Base-by-base conservation (phyloP, 2,113 vertebrate species). In the Chlorodrepanis virens region DNA sequence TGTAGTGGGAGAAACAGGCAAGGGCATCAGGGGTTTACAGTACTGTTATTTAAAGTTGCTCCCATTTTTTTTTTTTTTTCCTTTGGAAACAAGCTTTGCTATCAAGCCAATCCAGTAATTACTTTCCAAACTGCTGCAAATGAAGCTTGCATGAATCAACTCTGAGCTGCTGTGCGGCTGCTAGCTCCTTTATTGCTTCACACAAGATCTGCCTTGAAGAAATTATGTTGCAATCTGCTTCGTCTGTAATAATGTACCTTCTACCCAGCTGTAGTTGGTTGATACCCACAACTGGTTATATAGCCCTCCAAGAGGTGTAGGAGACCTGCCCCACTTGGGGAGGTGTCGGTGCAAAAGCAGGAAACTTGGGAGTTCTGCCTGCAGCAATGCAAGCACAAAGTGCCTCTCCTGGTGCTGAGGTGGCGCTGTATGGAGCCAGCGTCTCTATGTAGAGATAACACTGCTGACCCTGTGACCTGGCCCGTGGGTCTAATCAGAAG, bases 381-480 rank as follows among this genome's bases (percentile, higher is more conserved):
- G 10, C 23, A 33, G 70, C 57, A 60, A 27, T 5, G 40, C 17
- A 52, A 60, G 44, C 23, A 63, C 18, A 5, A 20, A 84, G 24
- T 3, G 37, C 31, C 53, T 23, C 23, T 49, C 14, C 61, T 18
- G 69, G 29, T 22, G 16, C 49, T 22, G 22, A 63, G 56, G 37
- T 2, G 27, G 21, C 4, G 29, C 49, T 65, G 23, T 31, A 63
- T 52, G 40, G 33, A 50, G 50, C 18, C 49, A 23, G 27, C 9
- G 13, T 27, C 14, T 63, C 57, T 12, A 0, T 9, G 4, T 0
- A 29, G 47, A 74, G 37, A 33, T 23, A 63, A 37, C 6, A 11
- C 17, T 2, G 25, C 56, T 78, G 52, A 39, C 8, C 28, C 22
- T 39, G 19, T 21, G 47, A 54, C n/a, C 65, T 29, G 45, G 37